Evolutionary conservation across 2,113 vertebrate species (phyloP).

Genomic region (Empidonax alnorum): DNA sequence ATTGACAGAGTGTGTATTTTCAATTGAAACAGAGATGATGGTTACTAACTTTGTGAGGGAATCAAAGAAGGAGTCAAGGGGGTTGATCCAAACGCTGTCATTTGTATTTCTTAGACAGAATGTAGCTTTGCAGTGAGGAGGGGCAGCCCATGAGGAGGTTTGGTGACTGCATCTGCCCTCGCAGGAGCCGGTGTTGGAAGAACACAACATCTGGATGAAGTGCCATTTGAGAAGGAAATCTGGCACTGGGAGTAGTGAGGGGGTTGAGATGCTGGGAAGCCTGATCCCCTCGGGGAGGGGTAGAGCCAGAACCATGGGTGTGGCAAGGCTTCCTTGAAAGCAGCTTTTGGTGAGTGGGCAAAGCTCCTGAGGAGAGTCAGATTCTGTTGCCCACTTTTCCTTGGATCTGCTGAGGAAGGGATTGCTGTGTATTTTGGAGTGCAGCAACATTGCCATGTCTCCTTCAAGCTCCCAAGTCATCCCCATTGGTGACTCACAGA

Average conservation of each 20-base stretch:
- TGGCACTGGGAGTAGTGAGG: neutral
- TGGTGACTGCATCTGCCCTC: neutral
- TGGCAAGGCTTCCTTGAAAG: neutral
- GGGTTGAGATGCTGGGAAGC: neutral
- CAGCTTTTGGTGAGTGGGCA: neutral
- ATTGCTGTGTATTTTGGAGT: neutral
- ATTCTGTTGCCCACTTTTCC: neutral
- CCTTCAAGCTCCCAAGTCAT: neutral
- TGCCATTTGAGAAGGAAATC: neutral
- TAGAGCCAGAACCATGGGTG: neutral
- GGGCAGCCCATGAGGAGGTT: neutral
- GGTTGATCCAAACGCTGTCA: neutral
- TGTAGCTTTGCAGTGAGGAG: neutral
- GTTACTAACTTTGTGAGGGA: neutral
- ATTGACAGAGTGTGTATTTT: neutral
- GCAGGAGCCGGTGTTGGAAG: neutral
- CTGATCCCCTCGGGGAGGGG: neutral
- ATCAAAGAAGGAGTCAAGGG: neutral
- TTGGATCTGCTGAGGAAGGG: neutral
- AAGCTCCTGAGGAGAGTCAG: neutral
- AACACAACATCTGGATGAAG: neutral
- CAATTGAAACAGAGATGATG: neutral
- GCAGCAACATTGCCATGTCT: neutral
- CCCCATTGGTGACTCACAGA: neutral
- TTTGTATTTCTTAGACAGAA: neutral